phyloP scores from a whole-genome alignment of 2,888 invertebrate genomes.

The Petrolisthes manimaculis region DNA sequence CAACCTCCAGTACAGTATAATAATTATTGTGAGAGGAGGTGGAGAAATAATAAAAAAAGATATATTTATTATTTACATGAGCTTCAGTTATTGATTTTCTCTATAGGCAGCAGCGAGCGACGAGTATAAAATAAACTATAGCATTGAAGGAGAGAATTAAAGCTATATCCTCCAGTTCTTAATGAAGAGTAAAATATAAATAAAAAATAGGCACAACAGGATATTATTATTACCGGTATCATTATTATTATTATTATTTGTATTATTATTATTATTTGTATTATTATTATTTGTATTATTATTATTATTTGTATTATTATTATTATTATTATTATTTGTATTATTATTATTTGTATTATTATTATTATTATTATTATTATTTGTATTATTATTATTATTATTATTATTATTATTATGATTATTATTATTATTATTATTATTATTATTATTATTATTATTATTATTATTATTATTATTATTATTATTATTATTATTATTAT shows the following conservation, averaged over 20 bases:
- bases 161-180: no score
- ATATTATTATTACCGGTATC: background rate
- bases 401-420: background rate
- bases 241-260: conserved; percentile 7
- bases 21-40: background rate
- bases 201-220: no score
- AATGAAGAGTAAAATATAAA: no score
- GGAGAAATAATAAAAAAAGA: background rate
- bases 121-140: no score
- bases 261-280: background rate
- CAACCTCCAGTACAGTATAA: background rate
- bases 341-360: no score
- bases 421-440: background rate
- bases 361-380: conserved; percentile 7
- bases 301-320: background rate
- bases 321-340: background rate
- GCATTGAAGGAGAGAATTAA: no score
- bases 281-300: background rate
- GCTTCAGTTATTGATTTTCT: background rate
- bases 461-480: background rate
- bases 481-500: conserved; percentile 7
- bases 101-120: background rate
- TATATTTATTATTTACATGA: background rate
- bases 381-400: background rate
- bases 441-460: background rate